These are phyloP conservation scores for Limnothrissa miodon DNA, from an alignment of 2,113 vertebrate genomes.

Conservation along the genomic window DNA sequence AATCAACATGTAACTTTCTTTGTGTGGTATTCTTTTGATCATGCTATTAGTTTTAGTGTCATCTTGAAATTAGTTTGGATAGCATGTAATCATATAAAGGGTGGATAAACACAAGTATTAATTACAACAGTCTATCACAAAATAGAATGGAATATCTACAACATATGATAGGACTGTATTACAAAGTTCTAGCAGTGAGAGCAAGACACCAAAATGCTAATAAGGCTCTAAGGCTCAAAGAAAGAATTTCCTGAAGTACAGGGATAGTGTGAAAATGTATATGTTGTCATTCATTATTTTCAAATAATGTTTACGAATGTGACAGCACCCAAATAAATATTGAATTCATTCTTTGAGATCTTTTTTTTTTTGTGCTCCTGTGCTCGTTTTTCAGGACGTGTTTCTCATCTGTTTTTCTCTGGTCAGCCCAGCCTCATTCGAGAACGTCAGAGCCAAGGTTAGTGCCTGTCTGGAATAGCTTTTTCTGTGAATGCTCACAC, in stretches of 20 bases:
- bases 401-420: slow-evolving; percentile 91
- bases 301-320: not conserved
- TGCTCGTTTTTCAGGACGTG: slow-evolving; percentile 74
- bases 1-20: no score
- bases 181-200: no score
- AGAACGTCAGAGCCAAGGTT: slow-evolving; percentile 91
- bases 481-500: not conserved
- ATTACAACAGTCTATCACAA: not conserved
- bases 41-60: no score
- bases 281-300: not conserved
- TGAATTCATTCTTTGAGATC: not conserved
- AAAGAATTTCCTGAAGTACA: not conserved
- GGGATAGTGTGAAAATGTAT: not conserved
- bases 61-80: no score
- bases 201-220: no score
- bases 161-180: no score
- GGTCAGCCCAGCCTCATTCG: slow-evolving; percentile 88
- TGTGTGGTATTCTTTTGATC: no score
- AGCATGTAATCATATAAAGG: no score
- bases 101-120: no score
- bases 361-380: not conserved
- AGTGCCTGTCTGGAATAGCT: slow-evolving; percentile 38
- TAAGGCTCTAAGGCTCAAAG: not conserved
- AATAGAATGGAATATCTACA: not conserved
- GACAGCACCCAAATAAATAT: not conserved